Base-by-base conservation (phyloP, 2,797 vertebrate genomes). In the Notoglanidium macrostoma region DNA sequence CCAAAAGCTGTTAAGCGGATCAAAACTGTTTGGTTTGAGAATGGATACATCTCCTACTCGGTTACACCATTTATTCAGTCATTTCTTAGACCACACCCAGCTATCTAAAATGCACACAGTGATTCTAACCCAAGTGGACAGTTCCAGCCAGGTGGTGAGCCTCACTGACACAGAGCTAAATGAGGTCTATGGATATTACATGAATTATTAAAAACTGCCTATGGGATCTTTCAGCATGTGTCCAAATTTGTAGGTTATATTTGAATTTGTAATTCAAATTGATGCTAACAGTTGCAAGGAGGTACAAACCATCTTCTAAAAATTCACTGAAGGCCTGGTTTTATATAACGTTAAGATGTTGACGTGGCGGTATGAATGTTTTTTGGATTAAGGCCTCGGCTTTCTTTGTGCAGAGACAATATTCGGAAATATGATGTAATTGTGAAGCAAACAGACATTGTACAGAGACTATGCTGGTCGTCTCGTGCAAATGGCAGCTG, bases 261-360 rank as follows among this genome's bases (percentile, higher is more conserved):
- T 83, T 35, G 85, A 87, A 93, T 94, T 94, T 94, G 89, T 93
- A 91, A 94, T 94, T 94, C 86, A 93, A 94, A 93, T 94, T 86
- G 92, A 91, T 86, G 90, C 86, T 82, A 90, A 90, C 91, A 91
- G 89, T 88, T 87, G 80, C 74, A 68, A 89, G 88, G 91, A 86
- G 89, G 84, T 88, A 90, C 88, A 87, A 91, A 85, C 85, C 88
- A 84, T 59, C 2, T 29, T 91, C 87, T 83, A 87, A 86, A 61
- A 87, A 4, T 1, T 80, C 55, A 40, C 89, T 90, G 85, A 76
- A 40, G 40, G 85, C 57, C 77, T 14, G 77, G 55, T 59, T 81
- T 63, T n/a, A 78, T 74, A n/a, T 29, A 11, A 61, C 3, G 61
- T 57, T 46, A 86, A 89, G 87, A 89, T 89, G 68, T 76, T 32